Base-by-base conservation (phyloP, 2,113 vertebrate genomes). In the Eudyptes chrysolophus region DNA sequence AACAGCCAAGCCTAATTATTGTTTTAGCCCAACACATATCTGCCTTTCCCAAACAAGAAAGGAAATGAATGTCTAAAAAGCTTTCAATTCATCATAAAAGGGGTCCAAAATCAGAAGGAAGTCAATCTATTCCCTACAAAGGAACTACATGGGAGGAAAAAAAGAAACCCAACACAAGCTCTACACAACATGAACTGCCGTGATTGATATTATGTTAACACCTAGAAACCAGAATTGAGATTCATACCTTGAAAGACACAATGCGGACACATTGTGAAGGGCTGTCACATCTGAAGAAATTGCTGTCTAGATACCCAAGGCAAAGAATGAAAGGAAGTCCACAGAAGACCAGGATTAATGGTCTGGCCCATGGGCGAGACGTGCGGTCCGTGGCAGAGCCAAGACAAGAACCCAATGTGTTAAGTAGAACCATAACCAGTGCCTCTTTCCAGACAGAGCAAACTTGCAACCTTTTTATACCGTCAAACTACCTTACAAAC, bases 1-100 rank as follows among this genome's bases (percentile, higher is more conserved):
- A 96, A 95, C 71, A 96, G 58, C 11, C 80, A 83, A 82, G 66
- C 52, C 70, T 75, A 62, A 78, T 58, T 75, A 93, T 34, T 93
- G 61, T 76, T 95, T 72, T 85, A 90, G n/a, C 82, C 26, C 46
- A 84, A 92, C 40, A 74, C 44, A 1, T 83, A 92, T 77, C 71
- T 88, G 88, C 54, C 92, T 84, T 90, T 74, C 46, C 71, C 79
- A 96, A 92, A 92, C 46, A 71, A 80, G 46, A 83, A 90, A 84
- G 90, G 49, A 92, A 95, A 87, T 34, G 2, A 70, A 72, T 16
- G 10, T 46, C 66, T 46, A 64, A 58, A 90, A 89, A 75, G 6
- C 8, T 58, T 87, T 27, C 51, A 82, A 40, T 71, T 74, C 42
- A 36, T 58, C 65, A 25, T 22, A n/a, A 68, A 65, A 58, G 20